Conservation (phyloP, 2,113 vertebrate genomes). For the Serinus canaria region DNA sequence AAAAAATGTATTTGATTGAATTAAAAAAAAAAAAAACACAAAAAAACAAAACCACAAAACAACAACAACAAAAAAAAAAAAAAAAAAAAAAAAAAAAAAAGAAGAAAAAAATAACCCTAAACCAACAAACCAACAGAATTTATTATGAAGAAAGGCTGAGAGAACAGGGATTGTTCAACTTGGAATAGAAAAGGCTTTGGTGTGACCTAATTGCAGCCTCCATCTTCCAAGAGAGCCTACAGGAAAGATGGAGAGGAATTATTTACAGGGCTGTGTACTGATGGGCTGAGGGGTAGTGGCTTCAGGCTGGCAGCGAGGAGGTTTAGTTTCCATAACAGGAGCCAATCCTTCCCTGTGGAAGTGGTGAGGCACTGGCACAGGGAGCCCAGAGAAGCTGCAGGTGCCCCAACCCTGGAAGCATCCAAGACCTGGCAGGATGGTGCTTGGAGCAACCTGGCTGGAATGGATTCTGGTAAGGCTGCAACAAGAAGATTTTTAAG, state of each 20-base stretch:
- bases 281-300: background rate
- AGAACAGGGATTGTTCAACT: background rate
- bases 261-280: background rate
- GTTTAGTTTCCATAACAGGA: background rate
- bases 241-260: background rate
- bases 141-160: background rate
- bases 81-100: background rate
- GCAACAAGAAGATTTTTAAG: background rate
- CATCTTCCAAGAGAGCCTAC: background rate
- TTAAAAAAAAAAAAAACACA: background rate
- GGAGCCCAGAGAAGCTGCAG: background rate
- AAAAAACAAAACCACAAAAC: too few species aligned
- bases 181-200: background rate
- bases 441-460: background rate
- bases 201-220: background rate
- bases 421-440: too few species aligned
- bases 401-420: background rate
- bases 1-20: background rate
- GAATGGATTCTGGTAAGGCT: rapidly evolving
- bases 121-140: background rate
- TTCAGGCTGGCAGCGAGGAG: background rate
- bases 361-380: too few species aligned
- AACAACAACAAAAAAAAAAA: too few species aligned
- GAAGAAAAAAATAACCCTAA: background rate
- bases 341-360: background rate